Conservation (phyloP, 1,140 invertebrate genomes). For the Cydia splendana region DNA sequence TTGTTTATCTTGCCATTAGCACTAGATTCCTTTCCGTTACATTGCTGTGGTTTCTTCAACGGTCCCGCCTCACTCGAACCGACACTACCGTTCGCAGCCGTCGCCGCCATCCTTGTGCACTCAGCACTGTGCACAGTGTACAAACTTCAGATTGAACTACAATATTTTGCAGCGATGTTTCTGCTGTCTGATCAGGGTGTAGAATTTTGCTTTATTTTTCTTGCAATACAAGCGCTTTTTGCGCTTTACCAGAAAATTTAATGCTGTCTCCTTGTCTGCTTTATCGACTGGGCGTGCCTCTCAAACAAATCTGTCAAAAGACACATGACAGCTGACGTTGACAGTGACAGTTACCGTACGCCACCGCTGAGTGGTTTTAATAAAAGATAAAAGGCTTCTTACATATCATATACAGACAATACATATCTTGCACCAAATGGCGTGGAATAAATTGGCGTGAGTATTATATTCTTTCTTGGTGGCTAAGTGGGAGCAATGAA, state of each 20-base stretch:
- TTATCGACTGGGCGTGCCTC: slow-evolving; percentile 6
- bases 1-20: slow-evolving; percentile 55
- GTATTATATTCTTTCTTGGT: too few species aligned
- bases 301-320: not conserved
- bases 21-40: slow-evolving; percentile 46
- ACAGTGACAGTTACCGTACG: not conserved
- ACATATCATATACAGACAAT: too few species aligned
- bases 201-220: not conserved
- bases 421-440: too few species aligned
- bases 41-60: slow-evolving; percentile 41
- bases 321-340: not conserved
- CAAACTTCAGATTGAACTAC: not conserved
- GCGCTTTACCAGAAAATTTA: not conserved
- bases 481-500: too few species aligned
- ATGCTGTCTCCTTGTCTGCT: not conserved
- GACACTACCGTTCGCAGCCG: slow-evolving; percentile 45
- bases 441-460: too few species aligned
- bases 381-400: too few species aligned
- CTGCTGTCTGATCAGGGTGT: not conserved
- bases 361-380: not conserved
- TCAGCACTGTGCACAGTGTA: not conserved
- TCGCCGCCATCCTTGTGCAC: slow-evolving; percentile 58
- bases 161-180: not conserved
- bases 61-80: slow-evolving; percentile 39
- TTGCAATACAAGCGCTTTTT: not conserved